Base-by-base conservation (phyloP, 2,113 vertebrate genomes). In the Xiphias gladius region DNA sequence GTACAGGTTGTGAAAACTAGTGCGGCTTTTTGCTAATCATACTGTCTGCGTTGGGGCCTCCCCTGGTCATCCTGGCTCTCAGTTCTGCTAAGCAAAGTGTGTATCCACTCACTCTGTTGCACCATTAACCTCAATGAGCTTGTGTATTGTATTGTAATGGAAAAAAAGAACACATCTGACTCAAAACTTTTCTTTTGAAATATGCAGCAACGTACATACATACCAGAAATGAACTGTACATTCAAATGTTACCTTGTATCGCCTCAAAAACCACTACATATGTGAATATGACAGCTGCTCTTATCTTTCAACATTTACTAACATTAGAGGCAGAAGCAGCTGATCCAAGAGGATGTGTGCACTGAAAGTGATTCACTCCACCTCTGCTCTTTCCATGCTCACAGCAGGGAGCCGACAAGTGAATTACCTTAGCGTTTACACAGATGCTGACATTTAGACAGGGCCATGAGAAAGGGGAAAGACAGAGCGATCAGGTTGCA, bases 341-440 rank as follows among this genome's bases (percentile, higher is more conserved):
- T 79, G 83, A 82, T 90, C 68, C 43, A 46, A 30, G 70, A 83
- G 64, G 71, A 80, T 63, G 48, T 67, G 32, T 4, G 72, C 37
- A 20, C n/a, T 52, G 72, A 89, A 54, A 69, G 77, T 58, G 82
- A 82, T 80, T 83, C 65, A 35, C 16, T 69, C 71, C 20, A 65
- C 72, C 8, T n/a, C 54, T 54, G 75, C 76, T 74, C 83, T 82
- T 84, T 80, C 82, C 79, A 48, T 50, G 2, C 63, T 63, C 20
- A 17, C 86, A 89, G 88, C 79, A 55, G 89, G 85, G 88, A 77
- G 79, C 52, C 50, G 57, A 71, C 83, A 63, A 79, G 89, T 79
- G 82, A 84, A 87, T 84, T 86, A 86, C 86, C 86, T 87, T 64
- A 55, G 76, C 89, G 91, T 94, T 94, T 94, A 92, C 85, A 90